These are phyloP conservation scores for Drosophila basisetae DNA, from an alignment of 2,888 invertebrate species.

Conservation along the genomic window DNA sequence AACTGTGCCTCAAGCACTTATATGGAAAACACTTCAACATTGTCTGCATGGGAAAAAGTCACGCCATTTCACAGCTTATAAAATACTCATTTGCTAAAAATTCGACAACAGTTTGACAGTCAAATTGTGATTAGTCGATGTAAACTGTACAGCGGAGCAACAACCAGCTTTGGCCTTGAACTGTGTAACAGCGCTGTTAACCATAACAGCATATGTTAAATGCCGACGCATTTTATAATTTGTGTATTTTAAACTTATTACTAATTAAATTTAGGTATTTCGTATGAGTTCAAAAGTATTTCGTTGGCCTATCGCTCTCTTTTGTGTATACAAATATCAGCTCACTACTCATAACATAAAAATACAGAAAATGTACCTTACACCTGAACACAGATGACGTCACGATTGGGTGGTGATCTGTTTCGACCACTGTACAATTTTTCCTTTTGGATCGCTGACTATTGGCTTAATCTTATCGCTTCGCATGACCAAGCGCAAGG, in stretches of 20 bases:
- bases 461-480: conserved; percentile 54
- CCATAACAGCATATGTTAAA: conserved; percentile 22
- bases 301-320: conserved; percentile 32
- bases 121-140: conserved; percentile 1
- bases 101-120: conserved; percentile 16
- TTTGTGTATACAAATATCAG: neutral
- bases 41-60: conserved; percentile 39
- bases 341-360: conserved; percentile 22
- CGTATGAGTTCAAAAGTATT: conserved; percentile 43
- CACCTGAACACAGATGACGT: conserved; percentile 42
- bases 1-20: conserved; percentile 13
- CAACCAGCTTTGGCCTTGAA: conserved; percentile 37
- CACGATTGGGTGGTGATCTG: conserved; percentile 32
- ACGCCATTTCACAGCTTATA: conserved; percentile 52
- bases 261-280: conserved; percentile 66
- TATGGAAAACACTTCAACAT: conserved; percentile 16
- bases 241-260: conserved; percentile 64
- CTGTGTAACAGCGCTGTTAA: conserved; percentile 25
- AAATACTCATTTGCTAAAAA: conserved; percentile 53
- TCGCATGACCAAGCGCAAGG: conserved; percentile 21
- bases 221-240: neutral
- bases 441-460: conserved; percentile 28
- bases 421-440: conserved; percentile 35
- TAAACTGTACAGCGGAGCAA: conserved; percentile 10
- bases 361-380: conserved; percentile 50